Conservation (phyloP, 2,113 vertebrate species). For the Syngnathus floridae region DNA sequence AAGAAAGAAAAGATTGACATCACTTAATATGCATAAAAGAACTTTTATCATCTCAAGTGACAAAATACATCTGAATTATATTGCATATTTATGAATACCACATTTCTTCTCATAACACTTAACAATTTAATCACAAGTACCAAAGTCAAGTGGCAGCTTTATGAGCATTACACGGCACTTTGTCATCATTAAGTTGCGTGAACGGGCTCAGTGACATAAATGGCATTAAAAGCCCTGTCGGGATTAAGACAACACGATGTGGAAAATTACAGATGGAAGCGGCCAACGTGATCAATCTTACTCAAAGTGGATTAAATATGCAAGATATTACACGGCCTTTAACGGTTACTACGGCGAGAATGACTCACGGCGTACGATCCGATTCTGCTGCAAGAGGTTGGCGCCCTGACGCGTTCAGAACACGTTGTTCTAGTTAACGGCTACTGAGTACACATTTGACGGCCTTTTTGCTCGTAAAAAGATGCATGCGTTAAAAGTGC, state of each 20-base stretch:
- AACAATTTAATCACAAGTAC: background rate
- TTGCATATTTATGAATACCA: too few species aligned
- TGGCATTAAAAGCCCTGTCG: background rate
- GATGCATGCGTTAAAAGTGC: slow-evolving; percentile 14
- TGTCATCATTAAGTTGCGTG: background rate
- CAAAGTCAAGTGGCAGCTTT: background rate
- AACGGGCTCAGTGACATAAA: background rate
- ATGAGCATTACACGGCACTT: background rate
- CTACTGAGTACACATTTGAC: slow-evolving; percentile 53
- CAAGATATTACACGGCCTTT: slow-evolving; percentile 19
- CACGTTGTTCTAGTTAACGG: slow-evolving; percentile 46
- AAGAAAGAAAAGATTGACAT: too few species aligned
- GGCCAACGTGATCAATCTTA: background rate
- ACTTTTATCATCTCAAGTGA: too few species aligned
- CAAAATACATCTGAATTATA: too few species aligned
- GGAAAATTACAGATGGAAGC: background rate
- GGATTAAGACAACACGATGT: background rate
- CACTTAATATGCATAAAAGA: too few species aligned
- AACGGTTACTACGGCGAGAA: slow-evolving; percentile 18
- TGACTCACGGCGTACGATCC: slow-evolving; percentile 40
- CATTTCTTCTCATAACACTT: too few species aligned
- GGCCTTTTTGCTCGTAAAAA: slow-evolving; percentile 53
- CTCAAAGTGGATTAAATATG: slow-evolving; percentile 11
- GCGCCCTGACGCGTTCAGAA: slow-evolving; percentile 15
- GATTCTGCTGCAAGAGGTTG: slow-evolving; percentile 17